These are phyloP conservation scores for Sialia sialis DNA, from an alignment of 2,113 vertebrate genomes.

Conservation along the genomic window DNA sequence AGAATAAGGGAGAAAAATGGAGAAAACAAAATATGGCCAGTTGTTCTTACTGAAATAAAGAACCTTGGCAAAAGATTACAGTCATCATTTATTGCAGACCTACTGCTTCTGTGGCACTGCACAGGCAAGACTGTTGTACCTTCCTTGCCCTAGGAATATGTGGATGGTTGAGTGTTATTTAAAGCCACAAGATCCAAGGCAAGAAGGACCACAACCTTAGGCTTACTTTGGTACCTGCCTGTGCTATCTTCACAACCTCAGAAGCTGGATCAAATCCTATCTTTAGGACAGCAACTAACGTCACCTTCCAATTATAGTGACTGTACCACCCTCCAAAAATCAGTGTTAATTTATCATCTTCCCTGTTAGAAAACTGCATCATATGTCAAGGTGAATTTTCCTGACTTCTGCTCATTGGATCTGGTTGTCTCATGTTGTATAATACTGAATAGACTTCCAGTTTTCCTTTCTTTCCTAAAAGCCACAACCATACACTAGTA, in stretches of 20 bases:
- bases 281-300: conserved; percentile 33
- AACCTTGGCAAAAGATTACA: neutral
- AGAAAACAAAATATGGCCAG: neutral
- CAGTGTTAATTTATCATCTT: conserved; percentile 59
- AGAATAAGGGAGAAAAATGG: neutral
- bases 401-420: neutral
- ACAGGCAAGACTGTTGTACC: neutral
- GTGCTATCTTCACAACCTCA: neutral
- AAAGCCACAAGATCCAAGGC: neutral
- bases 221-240: neutral
- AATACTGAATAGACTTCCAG: conserved; percentile 5
- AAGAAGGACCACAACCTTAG: neutral
- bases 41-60: neutral
- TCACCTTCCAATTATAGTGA: conserved; percentile 56
- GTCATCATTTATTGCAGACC: neutral
- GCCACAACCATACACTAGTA: neutral
- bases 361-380: conserved; percentile 42
- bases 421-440: neutral
- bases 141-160: neutral
- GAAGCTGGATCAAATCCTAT: conserved; percentile 37
- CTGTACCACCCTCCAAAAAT: conserved; percentile 54
- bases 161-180: neutral
- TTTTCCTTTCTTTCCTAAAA: conserved; percentile 28
- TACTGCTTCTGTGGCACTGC: neutral
- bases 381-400: conserved; percentile 49